Evolutionary conservation across 2,797 vertebrate genomes (phyloP).

Genomic region (Hypotaenidia okinawae): DNA sequence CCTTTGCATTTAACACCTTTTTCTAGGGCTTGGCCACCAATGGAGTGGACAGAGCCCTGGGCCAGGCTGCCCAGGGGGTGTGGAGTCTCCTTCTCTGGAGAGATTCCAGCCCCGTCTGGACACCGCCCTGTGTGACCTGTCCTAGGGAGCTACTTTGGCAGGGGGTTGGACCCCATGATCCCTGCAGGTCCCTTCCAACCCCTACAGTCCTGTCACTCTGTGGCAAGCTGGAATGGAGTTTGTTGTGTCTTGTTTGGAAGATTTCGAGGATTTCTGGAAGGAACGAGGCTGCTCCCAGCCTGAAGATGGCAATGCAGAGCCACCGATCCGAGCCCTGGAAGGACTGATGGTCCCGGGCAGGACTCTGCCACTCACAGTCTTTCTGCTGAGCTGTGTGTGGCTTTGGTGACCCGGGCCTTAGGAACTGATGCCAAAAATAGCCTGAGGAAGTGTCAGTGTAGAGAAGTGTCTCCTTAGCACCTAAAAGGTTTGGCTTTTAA

Average conservation of each 20-base stretch:
- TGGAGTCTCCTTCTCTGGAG: too few species aligned
- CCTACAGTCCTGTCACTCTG: too few species aligned
- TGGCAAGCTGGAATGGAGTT: rapidly evolving
- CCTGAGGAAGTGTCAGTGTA: neutral
- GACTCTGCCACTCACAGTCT: neutral
- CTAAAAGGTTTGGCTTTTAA: neutral
- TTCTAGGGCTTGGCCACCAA: neutral
- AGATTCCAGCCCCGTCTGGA: too few species aligned
- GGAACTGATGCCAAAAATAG: neutral
- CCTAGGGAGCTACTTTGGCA: too few species aligned
- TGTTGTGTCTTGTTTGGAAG: rapidly evolving
- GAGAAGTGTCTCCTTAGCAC: neutral
- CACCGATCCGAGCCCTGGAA: neutral
- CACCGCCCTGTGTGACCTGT: too few species aligned
- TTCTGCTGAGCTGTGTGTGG: neutral
- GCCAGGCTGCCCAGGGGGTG: too few species aligned
- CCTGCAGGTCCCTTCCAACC: too few species aligned
- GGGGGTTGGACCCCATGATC: too few species aligned
- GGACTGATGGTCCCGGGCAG: neutral
- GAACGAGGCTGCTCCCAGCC: constrained; percentile 13
- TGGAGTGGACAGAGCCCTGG: too few species aligned
- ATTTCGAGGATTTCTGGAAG: neutral
- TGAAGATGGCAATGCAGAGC: constrained; percentile 60
- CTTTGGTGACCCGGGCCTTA: neutral
- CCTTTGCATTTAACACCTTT: neutral